Evolutionary conservation across 2,888 invertebrate species (phyloP).

Genomic region (Diplazon laetatorius): DNA sequence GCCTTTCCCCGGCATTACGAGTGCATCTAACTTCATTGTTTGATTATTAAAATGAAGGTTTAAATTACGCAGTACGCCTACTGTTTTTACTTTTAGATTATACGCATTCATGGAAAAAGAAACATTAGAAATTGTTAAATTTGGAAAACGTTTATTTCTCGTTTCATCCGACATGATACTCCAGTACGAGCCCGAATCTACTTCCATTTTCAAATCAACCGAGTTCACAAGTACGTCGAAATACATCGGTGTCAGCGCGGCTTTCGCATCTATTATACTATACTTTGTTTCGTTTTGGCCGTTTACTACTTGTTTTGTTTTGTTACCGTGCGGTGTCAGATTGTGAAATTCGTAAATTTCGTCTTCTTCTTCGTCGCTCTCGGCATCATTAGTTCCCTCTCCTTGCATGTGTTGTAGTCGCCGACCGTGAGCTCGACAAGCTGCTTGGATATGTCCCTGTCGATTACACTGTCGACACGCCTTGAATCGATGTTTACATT

Average conservation of each 20-base stretch:
- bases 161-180: not conserved
- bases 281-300: too few relatives aligned
- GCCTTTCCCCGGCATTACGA: slow-evolving; percentile 11
- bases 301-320: too few relatives aligned
- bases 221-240: too few relatives aligned
- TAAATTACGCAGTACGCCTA: slow-evolving; percentile 1
- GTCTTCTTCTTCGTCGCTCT: slow-evolving; percentile 19
- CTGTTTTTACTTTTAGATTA: slow-evolving; percentile 1
- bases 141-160: slow-evolving; percentile 2
- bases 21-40: not conserved
- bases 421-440: slow-evolving; percentile 1
- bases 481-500: slow-evolving; percentile 28
- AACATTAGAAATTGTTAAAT: not conserved
- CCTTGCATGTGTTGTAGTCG: too few relatives aligned
- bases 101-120: slow-evolving; percentile 14
- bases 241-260: too few relatives aligned
- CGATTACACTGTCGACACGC: slow-evolving; percentile 32
- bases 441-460: slow-evolving; percentile 28
- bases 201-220: slow-evolving; percentile 30
- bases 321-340: too few relatives aligned
- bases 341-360: not conserved
- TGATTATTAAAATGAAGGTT: not conserved
- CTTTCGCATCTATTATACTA: too few relatives aligned
- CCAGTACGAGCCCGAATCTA: slow-evolving; percentile 53
- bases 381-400: too few relatives aligned